Base-by-base conservation (phyloP, 2,888 invertebrate species). In the Creontiades dilutus region DNA sequence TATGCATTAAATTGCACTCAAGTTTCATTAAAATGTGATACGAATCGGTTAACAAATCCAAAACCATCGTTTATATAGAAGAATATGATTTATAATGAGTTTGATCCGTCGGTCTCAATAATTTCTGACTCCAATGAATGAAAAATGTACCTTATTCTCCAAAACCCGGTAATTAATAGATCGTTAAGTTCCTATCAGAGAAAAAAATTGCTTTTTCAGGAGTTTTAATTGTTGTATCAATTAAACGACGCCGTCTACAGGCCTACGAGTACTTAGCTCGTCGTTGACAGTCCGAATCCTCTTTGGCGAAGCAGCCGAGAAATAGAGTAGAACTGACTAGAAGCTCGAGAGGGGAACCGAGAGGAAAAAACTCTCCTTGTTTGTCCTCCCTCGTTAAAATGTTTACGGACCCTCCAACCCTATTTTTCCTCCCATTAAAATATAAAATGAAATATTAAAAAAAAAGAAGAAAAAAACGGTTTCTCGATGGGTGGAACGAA, bases 361-460 rank as follows among this genome's bases (percentile, higher is more conserved):
- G 68, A 23, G 19, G n/a, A 68, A 68, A 68, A 68, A 68, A 23
- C 57, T 57, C 57, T 2, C 57, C 68, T 68, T 68, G 68, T 68
- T 68, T 23, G 23, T 23, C 23, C 68, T 78, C 46, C 78, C 78
- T 78, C 78, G 47, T 78, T 78, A 78, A 78, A 78, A 78, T 78
- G 78, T 78, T 78, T 78, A 78, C 78, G 47, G 47, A 78, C 78
- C 46, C 14, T 47, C 78, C 47, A 46, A 78, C 78, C 78, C 37
- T 78, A 46, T 19, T 78, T 47, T 78, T 19, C 9, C 78, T 78
- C 47, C 78, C 78, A 78, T 78, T 78, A 78, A 78, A 47, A 47
- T 78, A 78, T 78, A 47, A 78, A 78, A 78, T 78, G 47, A 78
- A 68, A 68, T 68, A 68, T 68, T 0, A 68, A 68, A 68, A 68